Conservation (phyloP, 2,797 vertebrate species). For the Myotis myotis region DNA sequence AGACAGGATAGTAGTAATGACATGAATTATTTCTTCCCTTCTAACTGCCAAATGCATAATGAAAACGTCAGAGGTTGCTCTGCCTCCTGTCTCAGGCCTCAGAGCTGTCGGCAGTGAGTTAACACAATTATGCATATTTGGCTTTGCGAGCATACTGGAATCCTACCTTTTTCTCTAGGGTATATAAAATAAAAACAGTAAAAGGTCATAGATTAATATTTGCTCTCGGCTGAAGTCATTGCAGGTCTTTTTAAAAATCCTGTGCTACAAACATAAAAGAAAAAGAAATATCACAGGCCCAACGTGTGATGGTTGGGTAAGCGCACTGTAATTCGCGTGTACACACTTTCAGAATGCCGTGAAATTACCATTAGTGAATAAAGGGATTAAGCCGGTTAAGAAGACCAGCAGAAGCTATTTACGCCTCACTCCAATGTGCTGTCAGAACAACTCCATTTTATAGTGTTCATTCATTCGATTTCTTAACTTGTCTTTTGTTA, state of each 20-base stretch:
- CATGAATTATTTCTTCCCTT: conserved; percentile 35
- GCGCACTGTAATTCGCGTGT: conserved; percentile 61
- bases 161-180: conserved; percentile 42
- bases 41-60: neutral
- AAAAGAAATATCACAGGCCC: conserved; percentile 50
- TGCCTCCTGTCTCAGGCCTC: conserved; percentile 2
- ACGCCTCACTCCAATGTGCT: neutral
- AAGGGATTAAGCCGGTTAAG: conserved; percentile 50
- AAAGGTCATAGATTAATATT: conserved; percentile 60
- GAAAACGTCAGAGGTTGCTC: conserved; percentile 12
- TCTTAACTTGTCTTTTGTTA: neutral
- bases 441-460: conserved; percentile 48
- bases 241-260: conserved; percentile 43
- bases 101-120: neutral
- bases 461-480: neutral
- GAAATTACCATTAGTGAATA: conserved; percentile 63
- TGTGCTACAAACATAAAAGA: conserved; percentile 52
- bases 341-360: conserved; percentile 55
- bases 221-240: conserved; percentile 34
- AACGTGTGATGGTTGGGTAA: conserved; percentile 41
- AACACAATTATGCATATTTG: neutral
- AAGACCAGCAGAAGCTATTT: neutral
- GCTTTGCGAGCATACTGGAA: conserved; percentile 2
- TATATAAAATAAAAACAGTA: conserved; percentile 58
- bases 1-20: neutral